Evolutionary conservation across 2,113 vertebrate species (phyloP), one percentile per base, ranked within the genome.

Genomic region (Colius striatus): DNA sequence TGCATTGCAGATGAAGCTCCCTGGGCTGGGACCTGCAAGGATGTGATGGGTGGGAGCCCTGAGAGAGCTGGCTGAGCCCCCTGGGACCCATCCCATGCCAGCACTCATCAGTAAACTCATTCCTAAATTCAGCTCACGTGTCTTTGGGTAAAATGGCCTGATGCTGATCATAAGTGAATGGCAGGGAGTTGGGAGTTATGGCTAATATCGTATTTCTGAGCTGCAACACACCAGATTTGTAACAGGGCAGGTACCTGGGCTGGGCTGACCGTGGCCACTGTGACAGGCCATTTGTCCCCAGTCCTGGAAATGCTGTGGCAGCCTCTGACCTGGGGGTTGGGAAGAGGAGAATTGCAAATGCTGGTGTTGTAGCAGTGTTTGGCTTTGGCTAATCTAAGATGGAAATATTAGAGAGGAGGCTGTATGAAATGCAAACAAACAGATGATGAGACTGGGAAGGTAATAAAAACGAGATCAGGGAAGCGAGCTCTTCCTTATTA

Each of bases 391-490:
- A 34, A 79, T 79, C 89, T 29, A 3, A 34, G 73, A 41, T 68
- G 80, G 92, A 87, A 94, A 70, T 48, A 26, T 3, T 43, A 22
- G 85, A 4, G 29, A 62, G 90, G 70, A 73, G 87, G 71, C 60
- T 34, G 4, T 47, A 34, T 22, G 84, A 91, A 94, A 89, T 22
- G 84, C 95, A 95, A 96, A 90, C 90, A 93, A 94, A 78, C 79
- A 92, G 86, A 22, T 29, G 30, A 54, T 5, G 92, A 87, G 92
- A 29, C 58, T 38, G 83, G 84, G 11, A 63, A 94, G 90, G 94
- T 84, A 97, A 96, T 97, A 93, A 94, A 90, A 93, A 77, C 1
- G 90, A 97, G 95, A 81, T 89, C 93, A 93, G 80, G 7, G 26
- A 83, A 93, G 87, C 2, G 34, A 92, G 79, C 86, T 92, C 87